phyloP scores from a whole-genome alignment of 1,140 invertebrate genomes.

The Diplogasteroides magnus region DNA sequence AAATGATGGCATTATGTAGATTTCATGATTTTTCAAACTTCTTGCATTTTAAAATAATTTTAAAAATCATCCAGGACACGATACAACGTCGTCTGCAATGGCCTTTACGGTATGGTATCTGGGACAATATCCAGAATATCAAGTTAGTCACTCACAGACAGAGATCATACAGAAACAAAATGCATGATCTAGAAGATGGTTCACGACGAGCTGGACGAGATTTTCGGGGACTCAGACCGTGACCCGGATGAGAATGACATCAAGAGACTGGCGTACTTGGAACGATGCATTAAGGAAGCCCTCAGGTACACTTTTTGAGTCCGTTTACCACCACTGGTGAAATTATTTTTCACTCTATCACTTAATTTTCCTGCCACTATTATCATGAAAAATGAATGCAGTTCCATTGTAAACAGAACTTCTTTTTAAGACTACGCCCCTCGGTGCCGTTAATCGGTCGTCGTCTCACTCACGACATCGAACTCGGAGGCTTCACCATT shows the following conservation, averaged over 20 bases:
- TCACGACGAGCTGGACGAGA: slow-evolving; percentile 16
- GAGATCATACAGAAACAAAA: too few species aligned
- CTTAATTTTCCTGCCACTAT: too few species aligned
- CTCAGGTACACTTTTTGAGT: slow-evolving; percentile 48
- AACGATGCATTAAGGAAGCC: slow-evolving; percentile 69
- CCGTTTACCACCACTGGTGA: too few species aligned
- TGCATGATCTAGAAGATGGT: neutral
- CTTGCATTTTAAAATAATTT: too few species aligned
- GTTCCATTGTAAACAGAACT: too few species aligned
- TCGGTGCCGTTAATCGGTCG: slow-evolving; percentile 68
- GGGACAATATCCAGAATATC: neutral
- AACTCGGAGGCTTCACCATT: slow-evolving; percentile 51
- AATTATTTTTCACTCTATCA: neutral
- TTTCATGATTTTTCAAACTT: too few species aligned
- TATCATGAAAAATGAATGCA: too few species aligned
- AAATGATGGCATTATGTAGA: too few species aligned
- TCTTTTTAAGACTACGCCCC: slow-evolving; percentile 68
- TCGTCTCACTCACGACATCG: slow-evolving; percentile 59
- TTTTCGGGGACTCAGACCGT: slow-evolving; percentile 50
- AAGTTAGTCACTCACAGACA: too few species aligned
- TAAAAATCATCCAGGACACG: too few species aligned
- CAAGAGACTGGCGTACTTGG: slow-evolving; percentile 66
- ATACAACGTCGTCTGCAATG: too few species aligned
- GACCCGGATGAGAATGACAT: slow-evolving; percentile 60
- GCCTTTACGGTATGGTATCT: too few species aligned